Evolutionary conservation across 1,140 invertebrate species (phyloP), one percentile per base, ranked within the genome.

Genomic region (Polypedilum vanderplanki): DNA sequence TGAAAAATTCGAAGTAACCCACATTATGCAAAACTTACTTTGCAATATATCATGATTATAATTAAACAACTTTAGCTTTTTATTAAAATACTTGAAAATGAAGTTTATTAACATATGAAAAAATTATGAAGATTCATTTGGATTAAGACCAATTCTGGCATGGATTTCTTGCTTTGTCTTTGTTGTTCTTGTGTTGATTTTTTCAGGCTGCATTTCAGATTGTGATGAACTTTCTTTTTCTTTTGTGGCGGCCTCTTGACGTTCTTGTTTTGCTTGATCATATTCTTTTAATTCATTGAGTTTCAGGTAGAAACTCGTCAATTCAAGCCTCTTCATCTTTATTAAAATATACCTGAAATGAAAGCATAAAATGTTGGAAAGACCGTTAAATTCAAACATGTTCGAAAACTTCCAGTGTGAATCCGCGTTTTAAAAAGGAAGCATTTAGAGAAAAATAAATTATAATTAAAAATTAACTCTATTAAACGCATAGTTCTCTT

Each of bases 241-340:
- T 4, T 41, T n/a, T n/a, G n/a, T 67, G n/a, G 40, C 40, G 12
- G 65, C 24, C 1, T 33, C 41, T 65, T 24, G 12, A 9, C 73
- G 17, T 22, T 75, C 74, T 15, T 65, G 74, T 22, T 76, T 76
- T 0, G 75, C 64, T 3, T n/a, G 17, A 10, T 78, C 78, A 67
- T 78, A 78, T 67, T 78, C 78, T 41, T 78, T 77, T 18, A 78
- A 65, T 15, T 78, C 78, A 15, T 74, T 74, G 7, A 78, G 57
- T 64, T 78, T 78, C 15, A 78, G 41, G 12, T 75, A 74, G n/a
- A 77, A 77, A n/a, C 76, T 77, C 75, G 77, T 77, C 1, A 78
- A 33, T 70, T 77, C 77, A 3, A 70, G 17, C 17, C 65, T n/a
- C 7, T 70, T n/a, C 65, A 70, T 70, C 0, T 70, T 22, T 70